phyloP scores from a whole-genome alignment of 1,140 invertebrate species.

The Zaprionus taronus region DNA sequence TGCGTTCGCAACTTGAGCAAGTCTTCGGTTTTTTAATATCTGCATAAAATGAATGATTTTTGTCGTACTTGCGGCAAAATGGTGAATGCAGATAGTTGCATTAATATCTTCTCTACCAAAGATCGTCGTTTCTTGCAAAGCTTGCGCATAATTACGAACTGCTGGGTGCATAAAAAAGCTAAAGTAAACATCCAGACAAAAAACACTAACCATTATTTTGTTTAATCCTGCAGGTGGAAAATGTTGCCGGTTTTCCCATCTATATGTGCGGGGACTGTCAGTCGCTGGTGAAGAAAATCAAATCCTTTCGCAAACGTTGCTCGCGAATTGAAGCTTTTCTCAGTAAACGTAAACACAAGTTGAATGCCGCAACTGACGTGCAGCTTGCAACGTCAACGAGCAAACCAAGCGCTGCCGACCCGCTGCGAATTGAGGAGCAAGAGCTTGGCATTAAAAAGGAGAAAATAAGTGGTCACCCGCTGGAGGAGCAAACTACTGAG shows the following conservation, averaged over 20 bases:
- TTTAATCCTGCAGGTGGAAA: conserved; percentile 40
- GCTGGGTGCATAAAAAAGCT: conserved; percentile 48
- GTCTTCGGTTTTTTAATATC: conserved; percentile 29
- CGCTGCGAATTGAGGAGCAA: conserved; percentile 37
- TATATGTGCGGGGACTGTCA: conserved; percentile 57
- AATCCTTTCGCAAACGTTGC: conserved; percentile 59
- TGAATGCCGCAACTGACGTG: neutral
- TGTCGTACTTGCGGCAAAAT: conserved; percentile 64
- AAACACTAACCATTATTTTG: conserved; percentile 6
- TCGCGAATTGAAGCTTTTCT: conserved; percentile 60
- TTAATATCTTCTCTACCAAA: conserved; percentile 47
- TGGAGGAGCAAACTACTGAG: neutral
- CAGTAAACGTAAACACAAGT: conserved; percentile 33
- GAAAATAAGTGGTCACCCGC: neutral
- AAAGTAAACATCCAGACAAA: neutral
- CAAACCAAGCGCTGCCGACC: conserved; percentile 36
- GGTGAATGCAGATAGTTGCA: conserved; percentile 32
- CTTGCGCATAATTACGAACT: conserved; percentile 59
- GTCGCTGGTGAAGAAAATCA: conserved; percentile 45
- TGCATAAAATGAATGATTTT: conserved; percentile 54
- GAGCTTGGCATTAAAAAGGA: conserved; percentile 27
- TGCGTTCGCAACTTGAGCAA: conserved; percentile 7
- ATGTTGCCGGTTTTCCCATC: conserved; percentile 43
- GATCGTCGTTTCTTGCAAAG: conserved; percentile 40
- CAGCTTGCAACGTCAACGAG: neutral